Evolutionary conservation across 35 echinoderm and acorn worm genomes (phyloP).

Genomic region (Anneissia japonica): DNA sequence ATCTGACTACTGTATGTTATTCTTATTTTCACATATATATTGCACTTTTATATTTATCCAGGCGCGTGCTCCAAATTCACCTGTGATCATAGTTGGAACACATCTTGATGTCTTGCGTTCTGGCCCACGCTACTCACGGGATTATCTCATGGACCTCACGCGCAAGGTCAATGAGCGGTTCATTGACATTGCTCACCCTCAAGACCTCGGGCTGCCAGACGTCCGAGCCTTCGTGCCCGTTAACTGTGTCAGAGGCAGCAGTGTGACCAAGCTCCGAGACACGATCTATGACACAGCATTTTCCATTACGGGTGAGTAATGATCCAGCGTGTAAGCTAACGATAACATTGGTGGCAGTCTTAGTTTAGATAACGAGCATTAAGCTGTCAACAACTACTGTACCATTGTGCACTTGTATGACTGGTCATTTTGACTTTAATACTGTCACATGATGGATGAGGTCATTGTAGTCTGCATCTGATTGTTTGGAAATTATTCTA

Average conservation of each 20-base stretch:
- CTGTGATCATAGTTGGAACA: slow-evolving; percentile 85
- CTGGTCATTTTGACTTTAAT: no score
- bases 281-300: slow-evolving; percentile 85
- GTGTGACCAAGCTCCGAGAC: slow-evolving; percentile 63
- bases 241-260: slow-evolving; percentile 45
- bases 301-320: slow-evolving; percentile 60
- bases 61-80: slow-evolving; percentile 92
- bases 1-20: no score
- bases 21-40: no score
- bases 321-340: not conserved
- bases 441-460: no score
- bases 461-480: no score
- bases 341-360: not conserved
- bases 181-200: slow-evolving; percentile 74
- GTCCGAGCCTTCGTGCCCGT: slow-evolving; percentile 65
- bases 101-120: slow-evolving; percentile 66
- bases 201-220: slow-evolving; percentile 70
- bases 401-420: no score
- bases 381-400: no score
- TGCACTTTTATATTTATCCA: slow-evolving; percentile 14
- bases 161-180: slow-evolving; percentile 71
- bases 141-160: slow-evolving; percentile 85
- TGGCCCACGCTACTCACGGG: slow-evolving; percentile 57
- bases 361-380: no score
- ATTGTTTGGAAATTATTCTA: no score